Percentiles rank a stretch among this genome's conserved stretches.
Evolutionary conservation across 2,888 invertebrate species (phyloP).

Genomic region (Phoenoteleia sp.): DNA sequence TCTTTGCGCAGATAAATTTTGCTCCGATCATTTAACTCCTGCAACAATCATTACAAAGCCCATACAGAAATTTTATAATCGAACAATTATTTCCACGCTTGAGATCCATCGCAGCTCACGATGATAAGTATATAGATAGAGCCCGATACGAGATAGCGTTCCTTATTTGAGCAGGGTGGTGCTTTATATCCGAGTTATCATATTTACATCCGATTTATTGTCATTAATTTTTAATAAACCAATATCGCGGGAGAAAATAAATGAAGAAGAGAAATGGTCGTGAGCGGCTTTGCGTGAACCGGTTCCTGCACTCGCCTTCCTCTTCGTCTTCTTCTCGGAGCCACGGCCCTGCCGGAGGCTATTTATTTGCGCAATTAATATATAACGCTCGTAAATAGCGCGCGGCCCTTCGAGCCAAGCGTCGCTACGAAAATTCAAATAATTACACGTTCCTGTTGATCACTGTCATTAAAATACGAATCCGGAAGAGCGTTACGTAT

Average conservation of each 20-base stretch:
- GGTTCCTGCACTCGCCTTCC: constrained; percentile 72
- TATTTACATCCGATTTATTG: constrained; percentile 82
- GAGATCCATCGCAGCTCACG: too few relatives aligned
- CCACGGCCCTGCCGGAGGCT: constrained; percentile 75
- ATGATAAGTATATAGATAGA: too few relatives aligned
- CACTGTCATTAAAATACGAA: constrained; percentile 79
- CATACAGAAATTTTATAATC: too few relatives aligned
- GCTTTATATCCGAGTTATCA: constrained; percentile 72
- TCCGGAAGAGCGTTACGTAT: constrained; percentile 51
- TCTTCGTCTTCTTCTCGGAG: constrained; percentile 66
- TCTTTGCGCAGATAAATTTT: too few relatives aligned
- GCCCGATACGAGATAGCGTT: background rate
- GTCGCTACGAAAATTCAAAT: constrained; percentile 80
- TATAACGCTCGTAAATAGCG: constrained; percentile 85
- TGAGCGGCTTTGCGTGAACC: constrained; percentile 78
- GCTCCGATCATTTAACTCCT: too few relatives aligned
- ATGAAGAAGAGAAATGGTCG: constrained; percentile 69
- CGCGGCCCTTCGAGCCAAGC: constrained; percentile 75
- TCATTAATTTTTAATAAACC: constrained; percentile 85
- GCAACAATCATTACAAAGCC: too few relatives aligned
- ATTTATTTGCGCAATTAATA: constrained; percentile 86
- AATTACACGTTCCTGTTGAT: constrained; percentile 83
- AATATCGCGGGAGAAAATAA: constrained; percentile 75
- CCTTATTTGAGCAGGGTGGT: constrained; percentile 20
- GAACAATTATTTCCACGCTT: too few relatives aligned